phyloP scores from a whole-genome alignment of 1,140 invertebrate species.

The Calliopsis andreniformis region DNA sequence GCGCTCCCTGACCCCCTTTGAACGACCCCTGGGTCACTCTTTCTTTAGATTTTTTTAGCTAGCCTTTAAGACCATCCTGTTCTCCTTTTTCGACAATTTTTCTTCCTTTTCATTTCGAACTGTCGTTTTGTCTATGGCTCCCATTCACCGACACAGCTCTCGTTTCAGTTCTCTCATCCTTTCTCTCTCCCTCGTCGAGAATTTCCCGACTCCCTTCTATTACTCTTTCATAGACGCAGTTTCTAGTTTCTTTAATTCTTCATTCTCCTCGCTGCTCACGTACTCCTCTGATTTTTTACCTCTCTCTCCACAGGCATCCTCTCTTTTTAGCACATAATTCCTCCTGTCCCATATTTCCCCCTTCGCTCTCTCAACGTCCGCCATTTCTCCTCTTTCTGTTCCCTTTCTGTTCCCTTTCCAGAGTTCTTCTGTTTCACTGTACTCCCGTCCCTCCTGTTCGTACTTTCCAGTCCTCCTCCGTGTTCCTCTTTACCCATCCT shows the following conservation, averaged over 20 bases:
- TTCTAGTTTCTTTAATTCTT: slow-evolving; percentile 47
- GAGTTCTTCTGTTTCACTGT: neutral
- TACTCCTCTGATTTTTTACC: slow-evolving; percentile 30
- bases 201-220: neutral
- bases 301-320: neutral
- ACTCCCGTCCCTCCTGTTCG: neutral
- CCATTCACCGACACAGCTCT: neutral
- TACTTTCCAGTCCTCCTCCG: neutral
- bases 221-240: slow-evolving; percentile 2
- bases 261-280: slow-evolving; percentile 31
- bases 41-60: slow-evolving; percentile 30
- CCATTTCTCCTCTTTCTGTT: slow-evolving; percentile 9
- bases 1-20: neutral
- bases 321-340: slow-evolving; percentile 39
- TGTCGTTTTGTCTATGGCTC: neutral
- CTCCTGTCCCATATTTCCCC: slow-evolving; percentile 35
- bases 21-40: neutral
- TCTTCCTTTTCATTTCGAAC: neutral
- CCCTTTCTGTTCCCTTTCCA: neutral
- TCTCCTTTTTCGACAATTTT: too few relatives aligned
- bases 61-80: neutral
- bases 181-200: neutral
- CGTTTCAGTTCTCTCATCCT: neutral
- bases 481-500: too few relatives aligned
- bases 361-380: slow-evolving; percentile 20